Base-by-base conservation (phyloP, 1,140 invertebrate species). In the Saccostrea cuccullata region DNA sequence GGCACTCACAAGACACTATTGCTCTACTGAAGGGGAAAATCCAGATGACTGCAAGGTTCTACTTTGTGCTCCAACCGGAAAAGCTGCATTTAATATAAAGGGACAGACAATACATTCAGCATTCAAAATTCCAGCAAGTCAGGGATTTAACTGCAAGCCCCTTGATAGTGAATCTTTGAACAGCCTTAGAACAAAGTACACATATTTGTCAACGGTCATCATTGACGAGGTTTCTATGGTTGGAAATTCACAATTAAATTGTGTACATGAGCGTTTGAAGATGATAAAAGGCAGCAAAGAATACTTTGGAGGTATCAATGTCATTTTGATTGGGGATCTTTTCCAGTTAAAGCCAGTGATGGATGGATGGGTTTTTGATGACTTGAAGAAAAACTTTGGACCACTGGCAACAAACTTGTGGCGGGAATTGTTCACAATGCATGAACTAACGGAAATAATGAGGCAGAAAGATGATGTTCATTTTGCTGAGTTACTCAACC, bases 391-490 rank as follows among this genome's bases (percentile, higher is more conserved):
- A 55, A 26, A 70, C 23, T 17, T 17, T 26, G n/a, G 23, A 13
- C 30, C 67, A 5, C 84, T 92, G 26, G 90, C 90, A 23, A 84
- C 86, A 83, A 90, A 91, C 58, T 77, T 91, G 11, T 91, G 91
- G 90, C 77, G 84, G 70, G 86, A 90, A 6, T n/a, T 86, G 36
- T 89, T 91, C 23, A 77, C 26, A 58, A 82, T 91, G 40, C 89
- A 56, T 89, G 89, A 92, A 84, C 58, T 92, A 17, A 91, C 67
- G 82, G 85, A 88, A 26, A 89, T 92, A 17, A 92, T 92, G 90
- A 55, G 90, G 82, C 90, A 90, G 84, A 88, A 56, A 85, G 85
- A 90, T 87, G 89, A 90, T 55, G 87, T 70, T 47, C 15, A 58
- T 2, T 92, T 90, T 92, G 89, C 90, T 55, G 70, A 92, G 58